Base-by-base conservation (phyloP, 2,797 vertebrate species). In the Capromys pilorides region DNA sequence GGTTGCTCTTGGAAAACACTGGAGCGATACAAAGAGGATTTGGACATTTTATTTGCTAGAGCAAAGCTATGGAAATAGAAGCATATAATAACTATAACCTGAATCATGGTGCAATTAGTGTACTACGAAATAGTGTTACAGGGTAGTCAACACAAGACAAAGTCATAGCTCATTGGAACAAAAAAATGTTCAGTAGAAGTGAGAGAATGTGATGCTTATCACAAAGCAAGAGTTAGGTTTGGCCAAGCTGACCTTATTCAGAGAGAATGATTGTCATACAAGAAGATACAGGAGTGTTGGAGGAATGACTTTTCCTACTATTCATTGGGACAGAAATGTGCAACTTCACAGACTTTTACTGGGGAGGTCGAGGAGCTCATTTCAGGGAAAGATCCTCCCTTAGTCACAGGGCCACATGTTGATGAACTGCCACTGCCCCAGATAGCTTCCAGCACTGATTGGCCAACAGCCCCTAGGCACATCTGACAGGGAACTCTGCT, bases 301-400 rank as follows among this genome's bases (percentile, higher is more conserved):
- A 88, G 21, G 36, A 86, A 67, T 4, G 3, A 22, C 45, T 57
- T 61, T 33, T 22, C 16, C 36, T n/a, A 19, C 66, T 6, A 6
- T 12, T 19, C 18, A 1, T 28, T 14, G 21, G 39, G 0, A 0
- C 45, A 83, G 69, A 31, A 16, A 16, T 57, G 54, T 7, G 24
- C 77, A 6, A 19, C 33, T 87, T 51, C 16, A 81, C 84, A 71
- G 7, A 24, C 22, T 21, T 36, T 31, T 39, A 39, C 59, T 80
- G 49, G 1, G 5, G 12, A 21, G 1, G 12, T 13, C 12, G 91
- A 95, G 93, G 92, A 62, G 1, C 19, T 41, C 66, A 51, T 26
- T 75, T 73, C 61, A 7, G 13, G 49, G 24, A 28, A 41, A 67
- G 79, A 79, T 18, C 21, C 31, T 67, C 6, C 71, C 33, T 69